These are phyloP conservation scores for Archaeoteleia sp. DNA, from an alignment of 2,888 invertebrate genomes.

Conservation along the genomic window DNA sequence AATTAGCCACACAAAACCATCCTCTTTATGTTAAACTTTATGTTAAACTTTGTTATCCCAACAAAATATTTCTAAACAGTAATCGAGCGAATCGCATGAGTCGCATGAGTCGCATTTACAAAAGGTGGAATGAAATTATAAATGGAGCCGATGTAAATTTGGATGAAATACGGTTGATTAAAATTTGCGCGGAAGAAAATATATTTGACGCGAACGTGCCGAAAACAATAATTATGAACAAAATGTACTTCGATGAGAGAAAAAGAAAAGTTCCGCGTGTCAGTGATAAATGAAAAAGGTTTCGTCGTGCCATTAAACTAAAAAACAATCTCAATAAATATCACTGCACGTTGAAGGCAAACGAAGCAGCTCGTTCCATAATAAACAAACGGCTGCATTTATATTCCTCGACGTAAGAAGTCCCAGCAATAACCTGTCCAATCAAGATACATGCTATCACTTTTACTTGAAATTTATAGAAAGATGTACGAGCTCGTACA, in stretches of 20 bases:
- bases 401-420: conserved; percentile 5
- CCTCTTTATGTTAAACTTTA: too few species aligned
- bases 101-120: too few species aligned
- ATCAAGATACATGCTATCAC: conserved; percentile 15
- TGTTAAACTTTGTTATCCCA: too few species aligned
- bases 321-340: conserved; percentile 20
- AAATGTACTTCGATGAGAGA: too few species aligned
- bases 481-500: conserved; percentile 12
- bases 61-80: too few species aligned
- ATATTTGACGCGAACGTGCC: too few species aligned
- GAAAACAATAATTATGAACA: too few species aligned
- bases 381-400: conserved; percentile 20
- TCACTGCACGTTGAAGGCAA: conserved; percentile 6
- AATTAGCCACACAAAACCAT: background rate
- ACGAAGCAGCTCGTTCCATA: conserved; percentile 9
- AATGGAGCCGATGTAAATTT: too few species aligned
- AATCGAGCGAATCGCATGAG: too few species aligned
- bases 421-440: conserved; percentile 15
- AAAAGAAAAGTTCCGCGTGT: background rate
- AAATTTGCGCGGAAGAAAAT: too few species aligned
- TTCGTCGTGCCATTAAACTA: conserved; percentile 7
- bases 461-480: conserved; percentile 25
- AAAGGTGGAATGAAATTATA: too few species aligned
- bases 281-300: background rate
- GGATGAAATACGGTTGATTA: too few species aligned